Evolutionary conservation across 1,140 invertebrate species (phyloP).

Genomic region (Drosophila varians): DNA sequence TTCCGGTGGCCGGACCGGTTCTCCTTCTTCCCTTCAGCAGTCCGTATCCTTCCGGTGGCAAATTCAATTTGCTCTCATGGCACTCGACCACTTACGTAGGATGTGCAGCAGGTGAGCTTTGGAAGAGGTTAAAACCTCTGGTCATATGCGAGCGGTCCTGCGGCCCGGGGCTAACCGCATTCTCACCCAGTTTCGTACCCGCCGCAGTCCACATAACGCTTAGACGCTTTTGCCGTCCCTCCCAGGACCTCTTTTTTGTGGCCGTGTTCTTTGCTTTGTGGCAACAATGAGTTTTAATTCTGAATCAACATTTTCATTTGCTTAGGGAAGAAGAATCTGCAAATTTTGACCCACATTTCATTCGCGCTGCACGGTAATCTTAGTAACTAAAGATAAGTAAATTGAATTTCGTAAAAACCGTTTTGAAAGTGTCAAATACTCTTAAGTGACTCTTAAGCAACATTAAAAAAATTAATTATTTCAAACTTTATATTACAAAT

Average conservation of each 20-base stretch:
- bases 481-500: no score
- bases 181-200: constrained; percentile 34
- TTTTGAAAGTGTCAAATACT: no score
- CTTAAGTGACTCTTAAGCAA: no score
- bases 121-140: constrained; percentile 10
- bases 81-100: constrained; percentile 37
- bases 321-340: constrained; percentile 18
- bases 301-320: constrained; percentile 33
- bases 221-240: not conserved
- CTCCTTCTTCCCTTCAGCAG: constrained; percentile 3
- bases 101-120: constrained; percentile 43
- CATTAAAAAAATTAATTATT: no score
- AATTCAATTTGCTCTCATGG: constrained; percentile 61
- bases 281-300: constrained; percentile 24
- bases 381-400: no score
- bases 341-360: constrained; percentile 4
- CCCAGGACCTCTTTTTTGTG: not conserved
- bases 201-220: constrained; percentile 18
- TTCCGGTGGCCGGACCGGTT: constrained; percentile 38
- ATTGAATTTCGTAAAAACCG: no score
- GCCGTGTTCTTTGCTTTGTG: constrained; percentile 42
- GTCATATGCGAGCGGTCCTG: constrained; percentile 39
- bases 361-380: not conserved
- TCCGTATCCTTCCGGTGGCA: constrained; percentile 24
- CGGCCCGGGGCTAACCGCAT: constrained; percentile 24